Base-by-base conservation (phyloP, 1,140 invertebrate genomes). In the Dysdera silvatica region DNA sequence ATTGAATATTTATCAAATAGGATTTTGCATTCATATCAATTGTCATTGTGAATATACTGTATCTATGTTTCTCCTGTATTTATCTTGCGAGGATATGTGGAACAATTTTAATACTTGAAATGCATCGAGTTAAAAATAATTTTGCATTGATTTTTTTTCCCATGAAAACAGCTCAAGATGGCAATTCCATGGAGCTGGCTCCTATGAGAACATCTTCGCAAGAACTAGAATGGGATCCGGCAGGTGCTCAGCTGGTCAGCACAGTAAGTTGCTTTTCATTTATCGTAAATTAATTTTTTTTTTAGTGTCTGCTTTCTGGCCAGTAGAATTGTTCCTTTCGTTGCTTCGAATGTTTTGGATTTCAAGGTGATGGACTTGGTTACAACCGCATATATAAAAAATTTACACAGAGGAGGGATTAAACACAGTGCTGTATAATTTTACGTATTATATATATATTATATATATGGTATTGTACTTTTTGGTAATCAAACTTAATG, bases 161-260 rank as follows among this genome's bases (percentile, higher is more conserved):
- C n/a, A n/a, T 40, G 12, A 40, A 12, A n/a, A n/a, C n/a, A 58
- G 61, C 49, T 41, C 16, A 20, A 10, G 48, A 33, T 18, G 23
- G 1, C 20, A 45, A 66, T 53, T 41, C 52, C 16, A 32, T 52
- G 10, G 63, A 65, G 55, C 53, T 65, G 29, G 23, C 47, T 16
- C 63, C 63, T 35, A n/a, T 66, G 7, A 32, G 58, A 14, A 56
- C 65, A 12, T 66, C 65, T 28, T 66, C 65, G 2, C 65, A 66
- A 55, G 65, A 66, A 31, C 43, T 66, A 12, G 65, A 66, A 52
- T 66, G 65, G 65, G 65, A 66, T 53, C 65, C 65, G 12, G 53
- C 65, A 35, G 65, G 52, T 24, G 65, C 55, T 31, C 49, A 59
- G n/a, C 37, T 60, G 18, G 57, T 65, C 20, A 65, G 56, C 32